Evolutionary conservation across 2,797 vertebrate genomes (phyloP), one percentile per base, ranked within the genome.

Genomic region (Schizopygopsis malacanthus): DNA sequence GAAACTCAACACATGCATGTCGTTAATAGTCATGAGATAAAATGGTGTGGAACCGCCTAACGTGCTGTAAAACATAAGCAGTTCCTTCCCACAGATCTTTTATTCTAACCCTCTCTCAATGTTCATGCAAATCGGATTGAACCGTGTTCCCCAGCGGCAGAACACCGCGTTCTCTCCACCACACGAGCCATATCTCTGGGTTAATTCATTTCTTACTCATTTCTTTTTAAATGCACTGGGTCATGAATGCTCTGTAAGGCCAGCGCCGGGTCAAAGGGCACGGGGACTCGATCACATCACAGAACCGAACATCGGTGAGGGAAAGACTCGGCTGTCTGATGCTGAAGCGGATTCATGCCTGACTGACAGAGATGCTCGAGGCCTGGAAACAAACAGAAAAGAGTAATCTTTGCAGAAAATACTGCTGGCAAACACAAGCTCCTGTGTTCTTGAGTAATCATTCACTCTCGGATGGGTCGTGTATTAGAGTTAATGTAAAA

Each of bases 131-230:
- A 94, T 93, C 86, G 3, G 83, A 89, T 89, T 85, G 85, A 92
- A 89, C 79, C 86, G 22, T 91, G 87, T 90, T 87, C 91, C 89
- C 92, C 90, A 81, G 90, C 87, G 89, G 90, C 87, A 54, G 77
- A 77, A 76, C 84, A 9, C 63, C 54, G 85, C 47, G 4, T 63
- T 86, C 54, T 71, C 77, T 25, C 56, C 37, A 25, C 75, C 59
- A 59, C 50, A 13, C 22, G 12, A 45, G 65, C 67, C 39, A 4
- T 54, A 54, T 81, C 91, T 91, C 91, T 90, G 90, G 91, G 89
- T 91, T 92, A 92, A 93, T 94, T 95, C 91, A 94, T 94, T 94
- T 94, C 92, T 90, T 94, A 95, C 95, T 94, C 94, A 93, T 92
- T 94, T 94, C 93, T 94, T 94, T 93, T 92, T 92, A 91, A 92